phyloP scores from a whole-genome alignment of 2,113 vertebrate species.

The Rhynchopsitta pachyrhyncha region DNA sequence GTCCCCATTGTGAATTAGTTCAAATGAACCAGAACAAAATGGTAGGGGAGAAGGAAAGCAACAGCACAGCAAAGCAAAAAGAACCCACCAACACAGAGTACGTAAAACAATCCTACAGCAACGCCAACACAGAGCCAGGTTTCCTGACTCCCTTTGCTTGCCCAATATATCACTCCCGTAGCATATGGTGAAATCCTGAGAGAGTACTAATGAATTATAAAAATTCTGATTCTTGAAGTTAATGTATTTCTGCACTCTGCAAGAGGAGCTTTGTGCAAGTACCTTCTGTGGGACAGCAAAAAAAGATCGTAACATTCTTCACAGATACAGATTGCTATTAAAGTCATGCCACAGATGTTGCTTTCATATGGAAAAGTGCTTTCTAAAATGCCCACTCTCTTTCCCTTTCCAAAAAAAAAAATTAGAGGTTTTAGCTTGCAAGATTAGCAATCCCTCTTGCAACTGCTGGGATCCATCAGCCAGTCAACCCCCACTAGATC shows the following conservation, averaged over 20 bases:
- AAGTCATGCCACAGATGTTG: neutral
- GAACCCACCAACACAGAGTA: neutral
- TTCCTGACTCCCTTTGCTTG: neutral
- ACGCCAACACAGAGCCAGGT: neutral
- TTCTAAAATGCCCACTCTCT: neutral
- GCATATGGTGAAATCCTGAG: neutral
- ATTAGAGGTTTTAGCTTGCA: neutral
- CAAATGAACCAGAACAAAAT: neutral
- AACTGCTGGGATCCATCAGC: neutral
- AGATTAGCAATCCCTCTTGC: neutral
- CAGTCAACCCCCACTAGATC: neutral
- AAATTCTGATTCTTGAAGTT: neutral
- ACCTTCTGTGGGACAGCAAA: neutral
- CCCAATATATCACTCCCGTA: neutral
- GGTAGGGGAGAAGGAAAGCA: neutral
- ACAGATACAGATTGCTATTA: accelerated
- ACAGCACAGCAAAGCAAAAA: neutral
- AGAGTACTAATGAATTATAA: neutral
- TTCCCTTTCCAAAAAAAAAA: neutral
- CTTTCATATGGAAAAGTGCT: neutral
- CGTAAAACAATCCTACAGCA: neutral
- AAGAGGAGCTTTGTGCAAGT: neutral
- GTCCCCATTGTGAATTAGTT: neutral
- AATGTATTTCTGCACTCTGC: neutral
- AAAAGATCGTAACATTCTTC: accelerated